Evolutionary conservation across 2,113 vertebrate genomes (phyloP), one percentile per base, ranked within the genome.

Genomic region (Phrynosoma blainvillii): DNA sequence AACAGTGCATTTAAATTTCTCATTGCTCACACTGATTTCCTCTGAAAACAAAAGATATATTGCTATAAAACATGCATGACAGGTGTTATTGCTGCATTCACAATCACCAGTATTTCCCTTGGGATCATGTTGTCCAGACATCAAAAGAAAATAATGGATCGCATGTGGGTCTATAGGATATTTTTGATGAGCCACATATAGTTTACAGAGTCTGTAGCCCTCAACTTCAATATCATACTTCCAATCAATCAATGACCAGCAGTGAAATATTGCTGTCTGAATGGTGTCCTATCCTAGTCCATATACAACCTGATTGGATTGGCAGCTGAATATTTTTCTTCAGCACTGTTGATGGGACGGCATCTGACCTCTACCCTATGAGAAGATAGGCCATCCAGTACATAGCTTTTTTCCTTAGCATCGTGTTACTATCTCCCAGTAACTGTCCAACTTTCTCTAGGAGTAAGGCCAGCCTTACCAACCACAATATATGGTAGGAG

Each of bases 1-100:
- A 59, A 82, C 32, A 59, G 79, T 12, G 70, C 4, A 32, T 84
- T 88, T 81, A n/a, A 89, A 87, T 95, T 90, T 92, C 87, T 93
- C 76, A 91, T 86, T 25, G 47, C 59, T 90, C 70, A 91, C 2
- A 82, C 52, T 76, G 40, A 89, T 71, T 21, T 62, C 42, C 66
- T 87, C 68, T 54, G 79, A 92, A 59, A 81, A 84, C 66, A 62
- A 91, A 87, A 92, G 47, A 88, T 89, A 89, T 85, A 52, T 87
- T 66, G 7, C 79, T 83, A 88, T 81, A 89, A 94, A 93, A 88
- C 75, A 70, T 27, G 82, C 76, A 30, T 74, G 91, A 86, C 36
- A 88, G 89, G 77, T 86, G 40, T 59, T 90, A 94, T 56, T 54
- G 27, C 71, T 90, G 42, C 84, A 90, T 86, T 75, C 52, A 62